These are phyloP conservation scores for Taenioides sp. DNA, from an alignment of 2,797 vertebrate genomes.

Conservation along the genomic window DNA sequence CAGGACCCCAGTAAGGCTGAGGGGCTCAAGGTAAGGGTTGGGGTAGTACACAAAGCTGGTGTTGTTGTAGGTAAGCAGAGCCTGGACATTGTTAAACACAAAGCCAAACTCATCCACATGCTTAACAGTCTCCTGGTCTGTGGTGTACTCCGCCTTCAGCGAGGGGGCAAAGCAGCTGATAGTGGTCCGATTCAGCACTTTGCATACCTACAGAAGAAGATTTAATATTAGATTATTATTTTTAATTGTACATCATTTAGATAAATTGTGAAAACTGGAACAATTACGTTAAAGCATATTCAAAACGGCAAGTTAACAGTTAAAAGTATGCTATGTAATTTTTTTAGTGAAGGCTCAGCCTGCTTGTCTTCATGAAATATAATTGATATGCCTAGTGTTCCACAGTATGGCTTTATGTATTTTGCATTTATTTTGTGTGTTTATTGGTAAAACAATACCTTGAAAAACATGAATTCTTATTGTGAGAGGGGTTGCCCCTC, in stretches of 20 bases:
- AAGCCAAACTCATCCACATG: slow-evolving; percentile 94
- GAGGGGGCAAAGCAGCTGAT: slow-evolving; percentile 90
- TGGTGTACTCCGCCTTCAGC: slow-evolving; percentile 78
- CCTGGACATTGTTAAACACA: slow-evolving; percentile 94
- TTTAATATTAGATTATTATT: neutral
- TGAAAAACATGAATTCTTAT: too few relatives aligned
- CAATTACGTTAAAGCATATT: neutral
- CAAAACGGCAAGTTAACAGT: neutral
- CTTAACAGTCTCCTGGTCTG: slow-evolving; percentile 83
- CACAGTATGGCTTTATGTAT: too few relatives aligned
- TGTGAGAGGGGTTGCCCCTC: too few relatives aligned
- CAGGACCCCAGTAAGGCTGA: slow-evolving; percentile 87
- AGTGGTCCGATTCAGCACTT: slow-evolving; percentile 86
- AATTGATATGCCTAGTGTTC: too few relatives aligned
- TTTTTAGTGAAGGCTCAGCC: too few relatives aligned
- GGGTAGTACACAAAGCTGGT: slow-evolving; percentile 94
- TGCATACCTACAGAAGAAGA: slow-evolving; percentile 83
- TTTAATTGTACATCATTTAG: neutral
- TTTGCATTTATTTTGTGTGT: too few relatives aligned
- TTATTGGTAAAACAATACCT: too few relatives aligned
- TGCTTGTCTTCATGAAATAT: too few relatives aligned
- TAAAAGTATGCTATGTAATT: too few relatives aligned
- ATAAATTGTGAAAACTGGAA: too few relatives aligned
- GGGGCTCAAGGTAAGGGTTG: slow-evolving; percentile 90
- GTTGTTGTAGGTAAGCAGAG: slow-evolving; percentile 89